A percentile compares a stretch with the other conserved stretches of the same genome.
Conservation (phyloP, 1,140 invertebrate species). For the Drosophila rufa region DNA sequence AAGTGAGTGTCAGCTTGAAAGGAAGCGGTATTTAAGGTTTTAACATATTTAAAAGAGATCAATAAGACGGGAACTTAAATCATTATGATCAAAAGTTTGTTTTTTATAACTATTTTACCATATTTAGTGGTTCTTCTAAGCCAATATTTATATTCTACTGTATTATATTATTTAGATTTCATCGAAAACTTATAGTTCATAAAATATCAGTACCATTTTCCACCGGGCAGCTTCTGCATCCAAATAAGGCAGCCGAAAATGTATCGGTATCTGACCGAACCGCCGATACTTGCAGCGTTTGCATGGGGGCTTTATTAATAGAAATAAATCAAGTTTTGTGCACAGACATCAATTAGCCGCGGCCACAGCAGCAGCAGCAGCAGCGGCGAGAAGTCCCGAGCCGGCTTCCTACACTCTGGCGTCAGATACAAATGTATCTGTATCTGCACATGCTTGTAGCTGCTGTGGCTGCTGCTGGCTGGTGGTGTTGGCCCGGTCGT, state of each 20-base stretch:
- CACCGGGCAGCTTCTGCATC: conserved; percentile 20
- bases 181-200: too few relatives aligned
- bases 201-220: neutral
- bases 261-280: conserved; percentile 39
- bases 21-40: too few relatives aligned
- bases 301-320: conserved; percentile 75
- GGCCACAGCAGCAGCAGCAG: conserved; percentile 29
- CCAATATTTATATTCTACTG: neutral
- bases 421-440: conserved; percentile 82
- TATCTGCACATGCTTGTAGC: conserved; percentile 51
- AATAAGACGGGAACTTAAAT: too few relatives aligned
- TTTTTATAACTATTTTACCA: too few relatives aligned
- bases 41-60: too few relatives aligned
- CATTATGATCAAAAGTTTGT: too few relatives aligned
- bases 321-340: conserved; percentile 83
- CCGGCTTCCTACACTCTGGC: conserved; percentile 56
- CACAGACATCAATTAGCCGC: conserved; percentile 81
- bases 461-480: conserved; percentile 17
- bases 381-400: conserved; percentile 26
- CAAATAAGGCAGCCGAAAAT: conserved; percentile 48
- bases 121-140: too few relatives aligned
- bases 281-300: conserved; percentile 25
- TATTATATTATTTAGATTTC: neutral
- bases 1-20: neutral
- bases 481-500: conserved; percentile 37